Conservation (phyloP, 2,888 invertebrate genomes). For the Amiota mariae region DNA sequence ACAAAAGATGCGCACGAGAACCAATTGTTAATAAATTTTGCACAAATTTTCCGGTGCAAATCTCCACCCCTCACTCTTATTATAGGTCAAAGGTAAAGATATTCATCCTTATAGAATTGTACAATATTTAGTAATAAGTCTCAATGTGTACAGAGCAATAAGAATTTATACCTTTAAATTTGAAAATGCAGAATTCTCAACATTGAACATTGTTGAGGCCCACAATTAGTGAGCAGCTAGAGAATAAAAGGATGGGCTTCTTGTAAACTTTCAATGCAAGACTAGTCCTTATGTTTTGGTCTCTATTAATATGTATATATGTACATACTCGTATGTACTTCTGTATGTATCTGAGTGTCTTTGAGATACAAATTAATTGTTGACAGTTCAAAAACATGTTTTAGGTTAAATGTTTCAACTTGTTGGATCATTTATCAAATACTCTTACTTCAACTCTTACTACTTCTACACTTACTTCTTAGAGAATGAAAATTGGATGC, state of each 20-base stretch:
- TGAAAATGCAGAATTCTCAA: no score
- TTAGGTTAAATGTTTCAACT: slow-evolving; percentile 16
- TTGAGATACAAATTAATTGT: slow-evolving; percentile 58
- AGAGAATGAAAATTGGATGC: no score
- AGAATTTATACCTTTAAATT: no score
- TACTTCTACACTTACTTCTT: no score
- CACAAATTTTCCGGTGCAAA: no score
- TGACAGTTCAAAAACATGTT: slow-evolving; percentile 49
- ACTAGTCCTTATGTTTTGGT: neutral
- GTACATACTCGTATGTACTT: neutral
- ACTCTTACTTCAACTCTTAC: neutral
- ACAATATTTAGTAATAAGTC: no score
- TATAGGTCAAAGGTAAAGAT: no score
- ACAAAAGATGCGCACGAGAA: slow-evolving; percentile 13
- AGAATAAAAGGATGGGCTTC: neutral
- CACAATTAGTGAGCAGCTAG: slow-evolving; percentile 7
- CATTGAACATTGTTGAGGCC: neutral
- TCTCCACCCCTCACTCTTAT: no score
- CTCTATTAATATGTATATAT: neutral
- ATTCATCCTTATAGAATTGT: no score
- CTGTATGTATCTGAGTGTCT: neutral
- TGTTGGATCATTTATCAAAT: slow-evolving; percentile 15
- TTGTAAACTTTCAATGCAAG: slow-evolving; percentile 15
- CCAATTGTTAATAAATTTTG: slow-evolving; percentile 42
- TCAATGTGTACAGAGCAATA: no score